phyloP scores from a whole-genome alignment of 2,797 vertebrate genomes.

The Macropodus opercularis region DNA sequence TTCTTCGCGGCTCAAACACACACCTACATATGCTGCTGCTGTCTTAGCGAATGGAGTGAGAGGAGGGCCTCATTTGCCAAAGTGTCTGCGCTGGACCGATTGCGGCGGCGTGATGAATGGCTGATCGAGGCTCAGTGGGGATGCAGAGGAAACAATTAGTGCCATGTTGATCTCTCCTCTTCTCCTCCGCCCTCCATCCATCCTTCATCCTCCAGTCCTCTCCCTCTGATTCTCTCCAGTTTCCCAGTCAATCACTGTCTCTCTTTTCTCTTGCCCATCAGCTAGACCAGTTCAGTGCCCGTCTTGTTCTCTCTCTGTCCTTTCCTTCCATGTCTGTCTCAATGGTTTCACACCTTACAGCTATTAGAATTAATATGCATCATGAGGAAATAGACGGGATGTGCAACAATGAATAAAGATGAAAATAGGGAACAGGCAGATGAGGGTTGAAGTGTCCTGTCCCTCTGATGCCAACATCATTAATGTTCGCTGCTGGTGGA shows the following conservation, averaged over 20 bases:
- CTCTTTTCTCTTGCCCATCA: slow-evolving; percentile 35
- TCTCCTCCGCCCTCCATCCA: slow-evolving; percentile 56
- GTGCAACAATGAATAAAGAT: slow-evolving; percentile 59
- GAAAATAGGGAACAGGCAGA: slow-evolving; percentile 42
- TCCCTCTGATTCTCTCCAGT: slow-evolving; percentile 33
- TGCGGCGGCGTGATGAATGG: slow-evolving; percentile 71
- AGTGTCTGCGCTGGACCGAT: slow-evolving; percentile 64
- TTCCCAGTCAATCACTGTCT: slow-evolving; percentile 52
- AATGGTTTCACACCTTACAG: slow-evolving; percentile 37
- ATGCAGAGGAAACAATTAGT: slow-evolving; percentile 79
- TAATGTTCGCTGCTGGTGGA: slow-evolving; percentile 36
- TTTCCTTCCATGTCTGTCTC: slow-evolving; percentile 5
- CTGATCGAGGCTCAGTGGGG: slow-evolving; percentile 57
- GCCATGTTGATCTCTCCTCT: slow-evolving; percentile 72
- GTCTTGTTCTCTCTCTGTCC: neutral
- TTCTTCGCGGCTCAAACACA: slow-evolving; percentile 32
- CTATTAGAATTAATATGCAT: slow-evolving; percentile 63
- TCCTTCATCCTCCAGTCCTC: slow-evolving; percentile 45
- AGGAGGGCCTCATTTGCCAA: slow-evolving; percentile 71
- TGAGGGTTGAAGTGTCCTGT: slow-evolving; percentile 43
- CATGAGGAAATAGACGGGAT: slow-evolving; percentile 46
- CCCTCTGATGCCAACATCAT: slow-evolving; percentile 40
- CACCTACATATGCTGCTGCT: slow-evolving; percentile 49
- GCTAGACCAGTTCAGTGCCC: slow-evolving; percentile 19
- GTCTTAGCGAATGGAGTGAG: slow-evolving; percentile 57